Conservation (phyloP, 2,113 vertebrate species). For the Atherinomorus stipes region DNA sequence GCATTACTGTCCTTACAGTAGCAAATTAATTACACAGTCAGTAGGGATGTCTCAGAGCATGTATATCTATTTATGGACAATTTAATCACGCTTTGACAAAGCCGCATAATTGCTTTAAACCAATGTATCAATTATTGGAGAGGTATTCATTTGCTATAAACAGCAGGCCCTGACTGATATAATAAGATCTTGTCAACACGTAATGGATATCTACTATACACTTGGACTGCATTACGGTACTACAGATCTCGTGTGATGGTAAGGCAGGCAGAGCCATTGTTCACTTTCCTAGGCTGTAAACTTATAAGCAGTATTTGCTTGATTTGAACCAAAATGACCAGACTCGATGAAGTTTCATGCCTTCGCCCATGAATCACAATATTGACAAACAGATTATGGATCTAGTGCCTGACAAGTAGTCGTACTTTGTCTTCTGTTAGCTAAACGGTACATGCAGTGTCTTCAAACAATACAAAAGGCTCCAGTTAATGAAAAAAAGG, state of each 20-base stretch:
- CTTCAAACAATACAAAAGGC: not conserved
- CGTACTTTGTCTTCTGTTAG: not conserved
- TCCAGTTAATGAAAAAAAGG: not conserved
- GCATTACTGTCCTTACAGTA: conserved; percentile 8
- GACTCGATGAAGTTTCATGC: not conserved
- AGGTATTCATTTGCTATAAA: not conserved
- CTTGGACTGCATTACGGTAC: too few species aligned
- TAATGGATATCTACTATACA: too few species aligned
- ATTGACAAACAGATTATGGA: not conserved
- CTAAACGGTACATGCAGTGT: not conserved
- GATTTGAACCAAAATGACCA: not conserved
- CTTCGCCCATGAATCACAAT: not conserved
- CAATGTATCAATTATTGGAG: not conserved
- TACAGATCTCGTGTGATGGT: too few species aligned
- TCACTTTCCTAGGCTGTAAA: not conserved
- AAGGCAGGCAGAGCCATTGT: not conserved
- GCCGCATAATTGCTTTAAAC: not conserved
- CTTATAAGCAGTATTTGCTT: not conserved
- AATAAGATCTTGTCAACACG: too few species aligned
- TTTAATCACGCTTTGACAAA: not conserved
- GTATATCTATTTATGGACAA: conserved; percentile 20
- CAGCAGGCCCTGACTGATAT: not conserved
- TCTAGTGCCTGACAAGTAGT: not conserved
- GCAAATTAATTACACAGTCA: conserved; percentile 44
- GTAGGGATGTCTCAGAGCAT: conserved; percentile 28